These are phyloP conservation scores for Apis florea DNA, from an alignment of 1,140 invertebrate species.

Conservation along the genomic window DNA sequence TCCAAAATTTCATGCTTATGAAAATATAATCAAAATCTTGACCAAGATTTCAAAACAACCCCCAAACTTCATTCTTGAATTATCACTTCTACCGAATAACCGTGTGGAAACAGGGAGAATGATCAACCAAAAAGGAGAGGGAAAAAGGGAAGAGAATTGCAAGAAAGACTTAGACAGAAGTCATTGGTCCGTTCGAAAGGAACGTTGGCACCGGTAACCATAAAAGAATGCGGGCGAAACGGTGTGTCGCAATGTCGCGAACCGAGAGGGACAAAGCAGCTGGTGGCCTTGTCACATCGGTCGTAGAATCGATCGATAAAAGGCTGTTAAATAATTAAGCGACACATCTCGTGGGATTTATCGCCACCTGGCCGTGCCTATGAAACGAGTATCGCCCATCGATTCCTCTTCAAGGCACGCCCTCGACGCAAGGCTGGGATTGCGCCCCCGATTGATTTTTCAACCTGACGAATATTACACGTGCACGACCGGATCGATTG, in stretches of 20 bases:
- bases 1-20: too few species aligned
- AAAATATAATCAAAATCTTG: background rate
- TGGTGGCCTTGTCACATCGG: slow-evolving; percentile 56
- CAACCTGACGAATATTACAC: background rate
- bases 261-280: slow-evolving; percentile 28
- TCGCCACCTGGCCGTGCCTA: slow-evolving; percentile 44
- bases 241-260: slow-evolving; percentile 33
- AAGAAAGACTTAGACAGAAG: background rate
- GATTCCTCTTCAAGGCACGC: slow-evolving; percentile 20
- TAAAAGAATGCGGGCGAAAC: slow-evolving; percentile 43
- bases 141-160: background rate
- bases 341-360: slow-evolving; percentile 61
- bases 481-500: too few species aligned
- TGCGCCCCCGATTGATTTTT: slow-evolving; percentile 46
- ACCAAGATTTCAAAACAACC: background rate
- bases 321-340: slow-evolving; percentile 64
- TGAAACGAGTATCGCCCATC: slow-evolving; percentile 30
- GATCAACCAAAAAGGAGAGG: background rate
- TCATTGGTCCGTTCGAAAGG: background rate
- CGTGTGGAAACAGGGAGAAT: background rate
- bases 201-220: slow-evolving; percentile 27
- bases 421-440: slow-evolving; percentile 16
- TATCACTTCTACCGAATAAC: too few species aligned
- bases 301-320: slow-evolving; percentile 53
- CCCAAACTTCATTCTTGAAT: background rate